A percentile compares a stretch with the other conserved stretches of the same genome.
Evolutionary conservation across 2,113 vertebrate species (phyloP).

Genomic region (Leucoraja erinaceus): DNA sequence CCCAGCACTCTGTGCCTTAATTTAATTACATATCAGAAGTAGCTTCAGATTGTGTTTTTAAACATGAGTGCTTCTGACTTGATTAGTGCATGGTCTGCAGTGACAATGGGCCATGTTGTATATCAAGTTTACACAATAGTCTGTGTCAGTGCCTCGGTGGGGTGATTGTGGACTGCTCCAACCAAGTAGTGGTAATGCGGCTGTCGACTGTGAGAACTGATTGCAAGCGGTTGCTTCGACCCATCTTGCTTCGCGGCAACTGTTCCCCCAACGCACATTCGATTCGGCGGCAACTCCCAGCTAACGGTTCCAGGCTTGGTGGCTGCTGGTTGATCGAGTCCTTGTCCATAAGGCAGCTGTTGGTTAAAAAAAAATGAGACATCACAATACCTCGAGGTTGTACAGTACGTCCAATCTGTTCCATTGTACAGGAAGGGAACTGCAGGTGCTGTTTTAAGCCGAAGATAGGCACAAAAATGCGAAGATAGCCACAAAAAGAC

Average conservation of each 20-base stretch:
- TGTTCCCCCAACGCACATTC: not conserved
- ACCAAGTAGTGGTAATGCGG: not conserved
- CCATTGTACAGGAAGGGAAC: not conserved
- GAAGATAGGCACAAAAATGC: too few species aligned
- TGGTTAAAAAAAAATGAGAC: constrained; percentile 14
- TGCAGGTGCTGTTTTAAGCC: too few species aligned
- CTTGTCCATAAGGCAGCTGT: not conserved
- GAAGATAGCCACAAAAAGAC: too few species aligned
- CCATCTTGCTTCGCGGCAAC: not conserved
- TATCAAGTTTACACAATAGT: not conserved
- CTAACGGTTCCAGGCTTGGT: not conserved
- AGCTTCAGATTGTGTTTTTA: not conserved
- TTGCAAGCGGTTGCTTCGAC: not conserved
- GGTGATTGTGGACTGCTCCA: not conserved
- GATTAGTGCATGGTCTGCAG: not conserved
- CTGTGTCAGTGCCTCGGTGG: not conserved
- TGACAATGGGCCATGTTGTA: not conserved
- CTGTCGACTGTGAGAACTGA: not conserved
- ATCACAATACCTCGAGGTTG: constrained; percentile 14
- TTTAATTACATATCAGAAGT: too few species aligned
- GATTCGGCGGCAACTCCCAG: not conserved
- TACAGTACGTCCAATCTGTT: not conserved
- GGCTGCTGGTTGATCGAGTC: not conserved
- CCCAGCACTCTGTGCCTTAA: too few species aligned
- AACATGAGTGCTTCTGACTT: not conserved